phyloP scores from a whole-genome alignment of 2,888 invertebrate species.

The Acholoe squamosa region DNA sequence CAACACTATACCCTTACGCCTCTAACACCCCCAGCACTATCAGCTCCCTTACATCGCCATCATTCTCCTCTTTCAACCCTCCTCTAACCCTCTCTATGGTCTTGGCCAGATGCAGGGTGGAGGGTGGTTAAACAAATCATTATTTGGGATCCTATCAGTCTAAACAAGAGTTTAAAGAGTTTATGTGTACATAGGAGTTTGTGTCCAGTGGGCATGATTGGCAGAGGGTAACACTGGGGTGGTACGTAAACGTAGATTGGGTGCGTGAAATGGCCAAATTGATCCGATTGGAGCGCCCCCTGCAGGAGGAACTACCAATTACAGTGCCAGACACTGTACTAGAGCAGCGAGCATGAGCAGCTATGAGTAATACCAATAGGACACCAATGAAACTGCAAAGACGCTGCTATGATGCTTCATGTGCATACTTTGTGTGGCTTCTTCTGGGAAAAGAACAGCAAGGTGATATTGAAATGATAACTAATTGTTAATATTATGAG shows the following conservation, averaged over 20 bases:
- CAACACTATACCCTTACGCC: background rate
- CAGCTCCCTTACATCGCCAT: background rate
- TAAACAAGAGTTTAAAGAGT: too few species aligned
- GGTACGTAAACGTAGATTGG: background rate
- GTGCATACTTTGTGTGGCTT: too few species aligned
- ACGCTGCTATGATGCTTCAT: too few species aligned
- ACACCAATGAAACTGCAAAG: too few species aligned
- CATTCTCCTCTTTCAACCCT: background rate
- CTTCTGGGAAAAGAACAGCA: too few species aligned
- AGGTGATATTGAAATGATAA: too few species aligned
- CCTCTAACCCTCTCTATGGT: background rate
- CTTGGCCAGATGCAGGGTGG: background rate
- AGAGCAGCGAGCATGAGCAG: too few species aligned
- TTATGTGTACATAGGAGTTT: too few species aligned
- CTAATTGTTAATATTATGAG: too few species aligned
- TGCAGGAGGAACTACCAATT: background rate
- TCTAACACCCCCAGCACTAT: background rate
- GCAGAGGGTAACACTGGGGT: background rate
- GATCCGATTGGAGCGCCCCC: background rate
- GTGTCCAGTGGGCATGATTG: background rate
- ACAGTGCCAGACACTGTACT: background rate
- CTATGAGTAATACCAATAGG: too few species aligned
- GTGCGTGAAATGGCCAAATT: conserved; percentile 27
- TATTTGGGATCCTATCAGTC: too few species aligned
- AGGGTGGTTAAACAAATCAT: background rate